phyloP scores from a whole-genome alignment of 2,888 invertebrate genomes.

The Plusia festucae region DNA sequence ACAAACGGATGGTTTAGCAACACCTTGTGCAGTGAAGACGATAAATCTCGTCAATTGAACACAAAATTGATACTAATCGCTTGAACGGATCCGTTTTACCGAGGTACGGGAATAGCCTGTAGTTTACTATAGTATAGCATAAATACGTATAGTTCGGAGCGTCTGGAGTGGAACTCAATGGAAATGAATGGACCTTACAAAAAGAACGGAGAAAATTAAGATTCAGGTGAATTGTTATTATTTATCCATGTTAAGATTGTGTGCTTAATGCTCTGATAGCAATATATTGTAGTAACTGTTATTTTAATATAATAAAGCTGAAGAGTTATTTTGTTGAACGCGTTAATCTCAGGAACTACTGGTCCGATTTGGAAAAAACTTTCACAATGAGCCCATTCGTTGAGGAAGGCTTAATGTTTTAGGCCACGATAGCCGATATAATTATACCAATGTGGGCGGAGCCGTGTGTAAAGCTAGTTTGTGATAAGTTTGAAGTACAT shows the following conservation, averaged over 20 bases:
- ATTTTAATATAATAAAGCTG: too few relatives aligned
- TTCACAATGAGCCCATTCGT: too few relatives aligned
- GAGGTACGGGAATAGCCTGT: constrained; percentile 36
- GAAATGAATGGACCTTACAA: constrained; percentile 7
- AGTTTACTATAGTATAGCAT: not conserved
- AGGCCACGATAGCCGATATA: too few relatives aligned
- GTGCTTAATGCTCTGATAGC: not conserved
- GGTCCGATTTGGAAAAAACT: too few relatives aligned
- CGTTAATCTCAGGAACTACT: too few relatives aligned
- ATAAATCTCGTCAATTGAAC: constrained; percentile 68
- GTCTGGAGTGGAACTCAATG: constrained; percentile 16
- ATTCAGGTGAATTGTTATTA: not conserved
- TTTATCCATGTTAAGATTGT: not conserved
- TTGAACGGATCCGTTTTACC: constrained; percentile 47
- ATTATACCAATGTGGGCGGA: too few relatives aligned
- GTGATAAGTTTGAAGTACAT: too few relatives aligned
- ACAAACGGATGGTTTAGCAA: constrained; percentile 55
- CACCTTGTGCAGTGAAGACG: constrained; percentile 51
- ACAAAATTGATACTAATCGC: constrained; percentile 67
- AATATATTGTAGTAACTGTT: not conserved
- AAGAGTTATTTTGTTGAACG: too few relatives aligned
- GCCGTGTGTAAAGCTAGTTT: too few relatives aligned
- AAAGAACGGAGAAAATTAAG: not conserved
- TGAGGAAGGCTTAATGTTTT: too few relatives aligned
- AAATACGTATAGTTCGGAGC: too few relatives aligned